Conservation (phyloP, 2,113 vertebrate genomes). For the Pteruthius melanotis region DNA sequence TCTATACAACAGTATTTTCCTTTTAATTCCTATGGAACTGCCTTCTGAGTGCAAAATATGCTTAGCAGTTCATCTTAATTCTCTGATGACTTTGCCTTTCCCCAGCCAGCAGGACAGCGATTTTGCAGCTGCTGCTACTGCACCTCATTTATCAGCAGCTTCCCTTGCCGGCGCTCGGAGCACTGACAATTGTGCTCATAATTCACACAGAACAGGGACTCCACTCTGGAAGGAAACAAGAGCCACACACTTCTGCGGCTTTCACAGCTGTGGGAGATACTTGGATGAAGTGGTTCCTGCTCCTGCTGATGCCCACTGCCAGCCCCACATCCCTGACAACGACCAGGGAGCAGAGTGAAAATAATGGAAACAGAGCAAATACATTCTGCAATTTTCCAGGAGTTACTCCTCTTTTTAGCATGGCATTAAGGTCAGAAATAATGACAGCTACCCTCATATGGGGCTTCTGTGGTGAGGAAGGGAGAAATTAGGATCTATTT, state of each 20-base stretch:
- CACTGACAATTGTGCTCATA: background rate
- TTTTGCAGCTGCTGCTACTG: conserved; percentile 50
- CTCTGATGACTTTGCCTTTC: conserved; percentile 12
- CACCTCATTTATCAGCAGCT: conserved; percentile 37
- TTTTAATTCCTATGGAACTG: background rate
- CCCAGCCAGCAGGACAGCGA: background rate
- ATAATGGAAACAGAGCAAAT: background rate
- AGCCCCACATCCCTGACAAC: fast-evolving
- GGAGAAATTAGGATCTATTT: background rate
- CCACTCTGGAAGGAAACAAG: background rate
- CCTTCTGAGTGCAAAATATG: background rate
- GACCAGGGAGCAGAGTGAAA: background rate
- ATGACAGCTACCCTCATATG: background rate
- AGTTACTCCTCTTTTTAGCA: background rate
- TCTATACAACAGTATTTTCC: background rate
- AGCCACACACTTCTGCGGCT: background rate
- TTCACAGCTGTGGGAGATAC: background rate
- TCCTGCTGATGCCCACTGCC: background rate
- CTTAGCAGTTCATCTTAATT: conserved; percentile 6
- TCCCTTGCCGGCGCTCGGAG: fast-evolving
- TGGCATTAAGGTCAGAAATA: background rate
- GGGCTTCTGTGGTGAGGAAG: background rate
- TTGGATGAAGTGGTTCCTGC: background rate
- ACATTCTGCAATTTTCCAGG: background rate
- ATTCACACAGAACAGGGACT: background rate